Percentiles rank a stretch among this genome's conserved stretches.
phyloP scores from a whole-genome alignment of 2,797 vertebrate species.

The Chelonia mydas region DNA sequence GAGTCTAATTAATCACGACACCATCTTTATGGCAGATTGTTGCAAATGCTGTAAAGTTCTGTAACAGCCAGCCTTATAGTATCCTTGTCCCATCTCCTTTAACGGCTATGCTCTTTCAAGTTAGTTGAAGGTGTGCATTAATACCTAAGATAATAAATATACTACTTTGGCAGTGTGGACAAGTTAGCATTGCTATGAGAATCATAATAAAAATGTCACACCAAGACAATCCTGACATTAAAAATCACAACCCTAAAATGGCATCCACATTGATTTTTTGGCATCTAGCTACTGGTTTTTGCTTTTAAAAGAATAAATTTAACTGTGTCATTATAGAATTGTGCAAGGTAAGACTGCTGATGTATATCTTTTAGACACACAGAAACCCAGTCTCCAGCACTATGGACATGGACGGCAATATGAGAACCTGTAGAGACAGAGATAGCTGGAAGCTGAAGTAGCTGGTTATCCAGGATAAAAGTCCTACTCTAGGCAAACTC shows the following conservation, averaged over 20 bases:
- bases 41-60: not conserved
- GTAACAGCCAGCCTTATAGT: not conserved
- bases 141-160: not conserved
- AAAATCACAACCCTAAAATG: not conserved
- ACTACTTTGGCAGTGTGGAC: not conserved
- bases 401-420: not conserved
- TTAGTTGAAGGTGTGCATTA: not conserved
- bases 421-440: not conserved
- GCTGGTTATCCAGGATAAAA: not conserved
- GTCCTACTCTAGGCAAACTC: not conserved
- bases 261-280: not conserved
- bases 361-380: not conserved
- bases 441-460: not conserved
- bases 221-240: not conserved
- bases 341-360: not conserved
- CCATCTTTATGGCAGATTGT: not conserved
- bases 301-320: not conserved
- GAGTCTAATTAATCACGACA: slow-evolving; percentile 39
- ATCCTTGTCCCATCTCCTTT: too few relatives aligned
- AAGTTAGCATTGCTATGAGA: not conserved
- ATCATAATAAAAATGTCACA: not conserved
- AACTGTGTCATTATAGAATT: not conserved
- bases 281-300: not conserved
- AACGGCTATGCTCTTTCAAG: not conserved
- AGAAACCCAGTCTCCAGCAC: not conserved